A percentile compares a stretch with the other conserved stretches of the same genome.
Conservation (phyloP, 2,888 invertebrate species). For the Parnassius glacialis region DNA sequence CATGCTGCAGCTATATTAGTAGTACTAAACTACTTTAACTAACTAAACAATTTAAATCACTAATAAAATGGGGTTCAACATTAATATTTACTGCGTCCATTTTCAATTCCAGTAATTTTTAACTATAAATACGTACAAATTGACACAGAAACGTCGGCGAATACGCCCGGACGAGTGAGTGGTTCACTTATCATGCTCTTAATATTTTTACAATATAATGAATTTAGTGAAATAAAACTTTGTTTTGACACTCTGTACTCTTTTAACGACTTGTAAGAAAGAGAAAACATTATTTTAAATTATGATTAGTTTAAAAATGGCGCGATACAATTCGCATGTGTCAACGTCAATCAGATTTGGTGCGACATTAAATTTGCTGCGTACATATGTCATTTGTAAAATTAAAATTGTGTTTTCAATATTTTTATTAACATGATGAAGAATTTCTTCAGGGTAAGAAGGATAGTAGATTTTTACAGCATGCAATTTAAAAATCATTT, state of each 20-base stretch:
- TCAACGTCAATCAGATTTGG: background rate
- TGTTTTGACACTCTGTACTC: slow-evolving; percentile 8
- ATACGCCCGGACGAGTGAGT: background rate
- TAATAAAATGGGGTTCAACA: slow-evolving; percentile 29
- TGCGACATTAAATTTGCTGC: background rate
- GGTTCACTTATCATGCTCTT: background rate
- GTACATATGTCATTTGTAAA: background rate
- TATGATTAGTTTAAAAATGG: background rate
- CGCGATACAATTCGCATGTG: background rate
- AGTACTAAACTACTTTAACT: no score
- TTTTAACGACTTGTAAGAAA: slow-evolving; percentile 1
- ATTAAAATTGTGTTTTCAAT: no score
- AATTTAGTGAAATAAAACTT: slow-evolving; percentile 2
- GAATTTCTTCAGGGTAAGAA: no score
- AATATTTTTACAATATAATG: slow-evolving; percentile 9
- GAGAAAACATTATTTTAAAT: background rate
- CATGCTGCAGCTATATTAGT: no score
- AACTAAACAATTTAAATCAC: slow-evolving; percentile 7
- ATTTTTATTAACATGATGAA: no score
- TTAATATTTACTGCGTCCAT: slow-evolving; percentile 31
- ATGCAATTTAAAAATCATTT: no score
- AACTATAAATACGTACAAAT: slow-evolving; percentile 28
- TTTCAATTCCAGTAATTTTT: slow-evolving; percentile 28
- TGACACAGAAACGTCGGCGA: slow-evolving; percentile 17
- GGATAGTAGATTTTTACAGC: no score